phyloP scores from a whole-genome alignment of 2,888 invertebrate genomes.

The Trissoscelio sp. region DNA sequence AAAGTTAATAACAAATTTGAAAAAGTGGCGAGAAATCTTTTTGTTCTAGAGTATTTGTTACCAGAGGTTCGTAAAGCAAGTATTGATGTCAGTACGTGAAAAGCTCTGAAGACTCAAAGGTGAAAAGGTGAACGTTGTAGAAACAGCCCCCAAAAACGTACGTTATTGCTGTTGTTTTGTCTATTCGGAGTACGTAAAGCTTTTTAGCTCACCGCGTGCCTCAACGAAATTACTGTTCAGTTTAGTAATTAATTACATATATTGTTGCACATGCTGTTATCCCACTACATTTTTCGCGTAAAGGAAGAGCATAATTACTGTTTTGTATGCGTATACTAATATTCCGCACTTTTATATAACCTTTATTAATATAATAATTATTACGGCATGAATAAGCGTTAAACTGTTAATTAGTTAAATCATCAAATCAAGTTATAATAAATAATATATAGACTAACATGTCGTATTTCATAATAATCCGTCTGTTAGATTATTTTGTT shows the following conservation, averaged over 20 bases:
- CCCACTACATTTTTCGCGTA: constrained; percentile 29
- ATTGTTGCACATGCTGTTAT: constrained; percentile 34
- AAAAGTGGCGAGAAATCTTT: constrained; percentile 7
- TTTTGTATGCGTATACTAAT: constrained; percentile 17
- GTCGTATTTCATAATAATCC: too few relatives aligned
- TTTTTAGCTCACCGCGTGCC: constrained; percentile 52
- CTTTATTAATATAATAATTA: neutral
- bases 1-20: constrained; percentile 42
- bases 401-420: too few relatives aligned
- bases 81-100: constrained; percentile 44
- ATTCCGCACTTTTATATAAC: neutral
- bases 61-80: constrained; percentile 36
- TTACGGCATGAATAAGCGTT: too few relatives aligned
- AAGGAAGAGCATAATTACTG: constrained; percentile 26
- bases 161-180: constrained; percentile 58
- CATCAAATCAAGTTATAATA: too few relatives aligned
- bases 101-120: constrained; percentile 45
- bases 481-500: too few relatives aligned
- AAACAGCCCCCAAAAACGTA: constrained; percentile 28
- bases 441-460: too few relatives aligned
- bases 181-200: constrained; percentile 48
- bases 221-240: constrained; percentile 50
- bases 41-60: constrained; percentile 22
- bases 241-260: constrained; percentile 60
- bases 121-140: constrained; percentile 42